phyloP scores from a whole-genome alignment of 2,888 invertebrate genomes.

The Mycalesis mineus region DNA sequence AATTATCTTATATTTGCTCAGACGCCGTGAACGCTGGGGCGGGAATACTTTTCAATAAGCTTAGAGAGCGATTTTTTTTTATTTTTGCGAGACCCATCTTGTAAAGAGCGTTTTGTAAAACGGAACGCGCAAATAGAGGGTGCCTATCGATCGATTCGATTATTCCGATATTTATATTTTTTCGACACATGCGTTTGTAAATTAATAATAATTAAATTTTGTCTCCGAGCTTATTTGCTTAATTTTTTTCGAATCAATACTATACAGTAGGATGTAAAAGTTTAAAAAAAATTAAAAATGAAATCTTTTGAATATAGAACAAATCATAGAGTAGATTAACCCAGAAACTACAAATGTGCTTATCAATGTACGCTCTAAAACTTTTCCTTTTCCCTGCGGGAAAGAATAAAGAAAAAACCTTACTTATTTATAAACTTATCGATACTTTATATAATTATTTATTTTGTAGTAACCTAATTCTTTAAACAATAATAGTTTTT shows the following conservation, averaged over 20 bases:
- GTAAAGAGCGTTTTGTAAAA: constrained; percentile 57
- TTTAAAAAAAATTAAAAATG: background rate
- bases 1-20: constrained; percentile 79
- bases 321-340: background rate
- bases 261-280: too few relatives aligned
- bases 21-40: constrained; percentile 74
- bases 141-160: constrained; percentile 53
- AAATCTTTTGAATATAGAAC: background rate
- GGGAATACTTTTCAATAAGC: constrained; percentile 79
- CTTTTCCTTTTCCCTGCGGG: too few relatives aligned
- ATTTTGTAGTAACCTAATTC: too few relatives aligned
- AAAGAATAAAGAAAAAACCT: too few relatives aligned
- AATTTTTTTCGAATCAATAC: too few relatives aligned
- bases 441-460: too few relatives aligned
- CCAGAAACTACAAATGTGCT: background rate
- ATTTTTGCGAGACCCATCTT: constrained; percentile 65
- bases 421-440: too few relatives aligned
- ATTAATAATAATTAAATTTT: constrained; percentile 17
- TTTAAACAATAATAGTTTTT: too few relatives aligned
- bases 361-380: background rate
- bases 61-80: constrained; percentile 72
- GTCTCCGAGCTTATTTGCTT: background rate
- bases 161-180: constrained; percentile 24
- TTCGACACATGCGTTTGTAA: background rate
- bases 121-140: constrained; percentile 69